Conservation (phyloP, 2,888 invertebrate genomes). For the Philereme transversata region DNA sequence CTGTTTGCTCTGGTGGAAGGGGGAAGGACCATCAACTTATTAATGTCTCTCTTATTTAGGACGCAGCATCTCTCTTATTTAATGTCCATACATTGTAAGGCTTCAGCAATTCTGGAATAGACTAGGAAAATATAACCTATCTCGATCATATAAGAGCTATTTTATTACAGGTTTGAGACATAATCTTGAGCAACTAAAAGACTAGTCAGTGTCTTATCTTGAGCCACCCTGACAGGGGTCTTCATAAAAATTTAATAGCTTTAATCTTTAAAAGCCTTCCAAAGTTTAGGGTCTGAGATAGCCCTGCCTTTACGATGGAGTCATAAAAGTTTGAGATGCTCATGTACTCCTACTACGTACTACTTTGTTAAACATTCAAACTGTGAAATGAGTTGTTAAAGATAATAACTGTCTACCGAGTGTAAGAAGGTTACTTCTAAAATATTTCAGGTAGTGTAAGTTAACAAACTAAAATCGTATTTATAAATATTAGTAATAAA, state of each 20-base stretch:
- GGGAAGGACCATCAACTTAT: no score
- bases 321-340: constrained; percentile 59
- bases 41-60: no score
- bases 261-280: constrained; percentile 73
- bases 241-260: constrained; percentile 75
- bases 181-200: constrained; percentile 50
- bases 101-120: no score
- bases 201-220: constrained; percentile 49
- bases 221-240: constrained; percentile 64
- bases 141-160: constrained; percentile 32
- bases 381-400: constrained; percentile 9
- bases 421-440: no score
- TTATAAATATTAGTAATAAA: no score
- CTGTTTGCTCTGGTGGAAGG: no score
- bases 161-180: constrained; percentile 34
- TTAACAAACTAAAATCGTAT: no score
- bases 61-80: no score
- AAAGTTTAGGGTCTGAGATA: constrained; percentile 67
- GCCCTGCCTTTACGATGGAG: constrained; percentile 62
- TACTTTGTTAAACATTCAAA: constrained; percentile 47
- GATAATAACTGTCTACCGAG: background rate
- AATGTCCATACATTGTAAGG: no score
- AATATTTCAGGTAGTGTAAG: no score
- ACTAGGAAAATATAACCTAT: no score
- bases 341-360: constrained; percentile 42